Evolutionary conservation across 2,888 invertebrate species (phyloP), one percentile per base, ranked within the genome.

Genomic region (Xanthia togata): DNA sequence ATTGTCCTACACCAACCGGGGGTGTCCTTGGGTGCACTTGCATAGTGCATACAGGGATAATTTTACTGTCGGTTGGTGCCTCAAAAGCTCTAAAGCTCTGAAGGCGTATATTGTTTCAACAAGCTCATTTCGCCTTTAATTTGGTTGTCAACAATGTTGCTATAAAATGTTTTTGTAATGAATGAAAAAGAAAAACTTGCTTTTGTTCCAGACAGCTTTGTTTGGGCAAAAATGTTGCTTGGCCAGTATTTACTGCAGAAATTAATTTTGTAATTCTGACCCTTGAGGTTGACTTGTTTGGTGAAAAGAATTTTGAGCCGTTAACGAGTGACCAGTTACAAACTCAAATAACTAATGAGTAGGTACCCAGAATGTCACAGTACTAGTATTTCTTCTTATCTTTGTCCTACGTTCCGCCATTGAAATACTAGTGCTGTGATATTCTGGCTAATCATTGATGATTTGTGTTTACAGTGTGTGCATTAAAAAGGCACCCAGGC

Each of bases 201-300:
- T 79, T 72, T 69, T 68, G 50, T 81, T 76, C 47, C 53, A 60
- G 26, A 11, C 26, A 41, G 20, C 31, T 31, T 68, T 35, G 31
- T 79, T 44, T 69, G 82, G 38, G 11, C 31, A 81, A 47, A 69
- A 59, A 65, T 79, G 82, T 60, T 35, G 59, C 12, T 26, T 14
- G 64, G 17, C n/a, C 76, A 11, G 20, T 69, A 9, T 59, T 59
- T 31, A 63, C 20, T 53, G 53, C n/a, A 64, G 38, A 64, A 81
- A 64, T 38, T 69, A 26, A 55, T 69, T 73, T 59, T 71, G 20
- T 69, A 57, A 59, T 64, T 53, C 14, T 50, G 14, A 31, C 35
- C 31, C 59, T 53, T 44, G 11, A 50, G 17, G 26, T 26, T 17
- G 2, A 55, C 47, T 71, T 73, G 53, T 73, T 26, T 35, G 64